Evolutionary conservation across 2,888 invertebrate species (phyloP), one percentile per base, ranked within the genome.

Genomic region (Phragmatobia fuliginosa): DNA sequence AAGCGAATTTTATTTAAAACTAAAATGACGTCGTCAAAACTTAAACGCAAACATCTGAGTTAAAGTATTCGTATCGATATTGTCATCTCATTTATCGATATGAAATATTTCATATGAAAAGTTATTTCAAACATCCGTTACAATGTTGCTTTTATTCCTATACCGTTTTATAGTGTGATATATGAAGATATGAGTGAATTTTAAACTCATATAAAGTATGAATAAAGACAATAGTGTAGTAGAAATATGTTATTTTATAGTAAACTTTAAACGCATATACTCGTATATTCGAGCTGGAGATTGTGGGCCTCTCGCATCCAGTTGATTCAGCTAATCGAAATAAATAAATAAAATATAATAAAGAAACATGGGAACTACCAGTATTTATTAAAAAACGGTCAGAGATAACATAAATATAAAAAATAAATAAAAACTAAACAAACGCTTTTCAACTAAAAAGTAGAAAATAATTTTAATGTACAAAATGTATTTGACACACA

Each of bases 71-170:
- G 72, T 76, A 79, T 70, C 67, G 75, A 80, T 70, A 74, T 71
- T 68, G 68, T 67, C 76, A 78, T 77, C 72, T 33, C 72, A 65
- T 82, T 83, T 78, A 78, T 71, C 72, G 77, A 76, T 77, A 78
- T 75, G 71, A 77, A 81, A 75, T 41, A 52, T 71, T 73, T 70
- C 70, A 69, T 70, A 63, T 14, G 69, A 71, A 66, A 71, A 69
- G 61, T 66, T 68, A 70, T 65, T 62, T 45, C n/a, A 33, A 62
- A 63, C 33, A 63, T 70, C 18, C 61, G 31, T 62, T 69, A 71
- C 74, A 71, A 59, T 71, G 73, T 71, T 41, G 18, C 28, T 56
- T n/a, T 62, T 73, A 72, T 70, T 70, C 52, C 49, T 63, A 67
- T 69, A 62, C 68, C 31, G 59, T 62, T 65, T 67, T 66, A 41